These are phyloP conservation scores for Rhamphomyia laevipes DNA, from an alignment of 2,888 invertebrate species.

Conservation along the genomic window DNA sequence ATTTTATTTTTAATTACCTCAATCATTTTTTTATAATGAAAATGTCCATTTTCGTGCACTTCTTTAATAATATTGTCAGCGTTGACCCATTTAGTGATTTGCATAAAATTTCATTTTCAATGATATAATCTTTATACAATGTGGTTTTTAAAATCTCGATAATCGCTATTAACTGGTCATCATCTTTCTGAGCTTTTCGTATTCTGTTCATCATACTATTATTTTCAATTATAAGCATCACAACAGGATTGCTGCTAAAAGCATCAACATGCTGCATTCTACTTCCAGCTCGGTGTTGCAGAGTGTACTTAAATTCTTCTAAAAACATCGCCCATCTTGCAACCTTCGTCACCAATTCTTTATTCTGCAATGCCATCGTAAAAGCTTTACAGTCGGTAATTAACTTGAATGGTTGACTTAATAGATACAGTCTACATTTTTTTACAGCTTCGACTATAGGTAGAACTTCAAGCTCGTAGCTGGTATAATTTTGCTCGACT, in stretches of 20 bases:
- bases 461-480: constrained; percentile 18
- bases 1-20: constrained; percentile 8
- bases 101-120: background rate
- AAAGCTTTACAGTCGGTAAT: constrained; percentile 15
- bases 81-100: background rate
- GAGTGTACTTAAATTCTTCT: constrained; percentile 15
- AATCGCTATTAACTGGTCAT: constrained; percentile 7
- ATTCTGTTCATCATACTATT: too few species aligned
- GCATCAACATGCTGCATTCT: constrained; percentile 18
- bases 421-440: constrained; percentile 18
- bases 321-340: constrained; percentile 17
- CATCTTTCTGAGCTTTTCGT: constrained; percentile 3
- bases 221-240: constrained; percentile 5
- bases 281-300: constrained; percentile 16
- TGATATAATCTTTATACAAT: background rate
- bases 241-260: constrained; percentile 14
- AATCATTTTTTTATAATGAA: constrained; percentile 10
- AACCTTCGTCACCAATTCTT: constrained; percentile 13
- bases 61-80: constrained; percentile 11
- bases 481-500: constrained; percentile 20
- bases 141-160: background rate
- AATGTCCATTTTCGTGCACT: constrained; percentile 14
- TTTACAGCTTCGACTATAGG: constrained; percentile 12
- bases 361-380: constrained; percentile 2
- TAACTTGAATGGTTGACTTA: constrained; percentile 13